Percentiles rank a stretch among this genome's conserved stretches.
Evolutionary conservation across 2,113 vertebrate genomes (phyloP).

Genomic region (Brachyhypopomus occidentalis): DNA sequence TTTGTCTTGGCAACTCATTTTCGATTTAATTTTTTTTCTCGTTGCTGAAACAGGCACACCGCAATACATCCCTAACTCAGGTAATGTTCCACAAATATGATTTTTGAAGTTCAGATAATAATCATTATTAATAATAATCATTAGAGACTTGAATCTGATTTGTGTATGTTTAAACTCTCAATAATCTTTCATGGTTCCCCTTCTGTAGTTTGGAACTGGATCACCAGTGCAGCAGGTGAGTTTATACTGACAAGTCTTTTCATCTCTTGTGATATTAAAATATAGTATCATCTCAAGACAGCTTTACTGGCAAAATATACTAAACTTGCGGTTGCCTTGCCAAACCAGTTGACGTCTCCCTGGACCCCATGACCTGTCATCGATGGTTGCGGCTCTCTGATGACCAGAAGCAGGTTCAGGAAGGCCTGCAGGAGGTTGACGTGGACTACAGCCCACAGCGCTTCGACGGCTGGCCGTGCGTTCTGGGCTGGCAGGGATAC

Average conservation of each 20-base stretch:
- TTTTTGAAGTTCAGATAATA: background rate
- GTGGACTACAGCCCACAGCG: conserved; percentile 65
- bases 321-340: background rate
- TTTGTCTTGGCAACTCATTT: too few species aligned
- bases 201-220: conserved; percentile 76
- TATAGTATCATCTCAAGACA: background rate
- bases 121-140: background rate
- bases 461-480: conserved; percentile 71
- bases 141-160: background rate
- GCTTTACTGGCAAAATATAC: background rate
- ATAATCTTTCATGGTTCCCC: background rate
- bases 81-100: conserved; percentile 34
- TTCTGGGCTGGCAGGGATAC: conserved; percentile 74
- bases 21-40: background rate
- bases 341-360: conserved; percentile 66
- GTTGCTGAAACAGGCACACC: conserved; percentile 43
- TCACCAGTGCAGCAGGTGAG: conserved; percentile 69
- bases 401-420: conserved; percentile 69
- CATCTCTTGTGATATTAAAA: background rate
- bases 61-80: conserved; percentile 61
- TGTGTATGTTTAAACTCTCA: background rate
- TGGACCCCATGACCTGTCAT: conserved; percentile 72
- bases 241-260: background rate
- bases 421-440: conserved; percentile 45
- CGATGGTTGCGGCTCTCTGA: conserved; percentile 75